Conservation (phyloP, 2,113 vertebrate genomes). For the Ailurus styani region DNA sequence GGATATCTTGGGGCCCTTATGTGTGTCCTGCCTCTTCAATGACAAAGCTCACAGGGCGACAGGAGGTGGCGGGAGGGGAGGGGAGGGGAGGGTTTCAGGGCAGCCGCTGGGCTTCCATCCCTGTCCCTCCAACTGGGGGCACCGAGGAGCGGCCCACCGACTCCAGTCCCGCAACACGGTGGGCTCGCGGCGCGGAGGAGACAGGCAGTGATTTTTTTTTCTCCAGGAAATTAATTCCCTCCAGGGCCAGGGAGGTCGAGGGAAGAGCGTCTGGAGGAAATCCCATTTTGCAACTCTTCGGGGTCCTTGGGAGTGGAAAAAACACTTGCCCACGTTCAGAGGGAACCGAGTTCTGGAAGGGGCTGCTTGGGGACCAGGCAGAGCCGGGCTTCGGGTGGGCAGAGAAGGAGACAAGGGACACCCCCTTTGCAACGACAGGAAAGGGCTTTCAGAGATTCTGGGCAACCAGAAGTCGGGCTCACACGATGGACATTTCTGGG, state of each 20-base stretch:
- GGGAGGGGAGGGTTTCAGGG: not conserved
- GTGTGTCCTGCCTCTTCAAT: not conserved
- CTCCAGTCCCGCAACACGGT: not conserved
- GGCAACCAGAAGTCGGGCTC: not conserved
- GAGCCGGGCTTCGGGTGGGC: not conserved
- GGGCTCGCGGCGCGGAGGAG: not conserved
- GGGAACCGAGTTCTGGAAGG: not conserved
- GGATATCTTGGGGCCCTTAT: not conserved
- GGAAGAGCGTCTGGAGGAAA: not conserved
- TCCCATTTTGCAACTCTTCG: not conserved
- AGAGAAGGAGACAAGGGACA: not conserved
- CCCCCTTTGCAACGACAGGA: no score
- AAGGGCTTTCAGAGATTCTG: not conserved
- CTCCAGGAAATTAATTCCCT: constrained; percentile 34
- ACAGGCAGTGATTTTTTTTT: not conserved
- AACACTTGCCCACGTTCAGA: not conserved
- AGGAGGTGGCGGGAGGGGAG: not conserved
- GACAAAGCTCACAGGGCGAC: not conserved
- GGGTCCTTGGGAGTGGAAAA: not conserved
- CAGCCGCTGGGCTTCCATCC: not conserved
- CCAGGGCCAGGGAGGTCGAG: not conserved
- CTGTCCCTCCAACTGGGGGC: not conserved
- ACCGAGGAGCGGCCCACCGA: not conserved
- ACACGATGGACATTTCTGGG: not conserved
- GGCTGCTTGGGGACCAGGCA: not conserved